Percentiles rank a stretch among this genome's conserved stretches.
These are phyloP conservation scores for Lamprotornis superbus DNA, from an alignment of 2,113 vertebrate genomes.

Conservation along the genomic window DNA sequence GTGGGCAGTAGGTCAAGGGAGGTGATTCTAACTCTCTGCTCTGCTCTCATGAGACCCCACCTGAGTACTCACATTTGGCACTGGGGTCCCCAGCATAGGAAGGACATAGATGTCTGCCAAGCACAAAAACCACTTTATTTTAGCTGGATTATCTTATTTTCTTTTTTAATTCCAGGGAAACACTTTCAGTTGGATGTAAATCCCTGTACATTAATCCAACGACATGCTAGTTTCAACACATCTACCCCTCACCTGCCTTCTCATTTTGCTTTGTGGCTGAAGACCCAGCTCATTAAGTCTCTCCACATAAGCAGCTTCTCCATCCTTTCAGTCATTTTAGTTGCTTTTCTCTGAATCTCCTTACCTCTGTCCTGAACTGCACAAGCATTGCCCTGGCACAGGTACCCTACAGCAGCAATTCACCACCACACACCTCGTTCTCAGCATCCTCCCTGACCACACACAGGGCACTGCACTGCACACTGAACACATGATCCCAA, in stretches of 20 bases:
- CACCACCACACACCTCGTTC: no score
- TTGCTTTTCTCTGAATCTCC: neutral
- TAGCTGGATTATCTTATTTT: neutral
- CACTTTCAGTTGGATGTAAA: neutral
- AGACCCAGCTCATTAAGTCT: neutral
- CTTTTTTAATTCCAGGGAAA: neutral
- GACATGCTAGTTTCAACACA: neutral
- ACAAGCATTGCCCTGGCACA: neutral
- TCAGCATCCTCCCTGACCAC: neutral
- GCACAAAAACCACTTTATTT: neutral
- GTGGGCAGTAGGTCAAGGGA: neutral
- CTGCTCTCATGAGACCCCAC: neutral
- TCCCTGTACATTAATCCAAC: neutral
- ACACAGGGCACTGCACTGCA: neutral
- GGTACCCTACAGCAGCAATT: neutral
- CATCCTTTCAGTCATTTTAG: neutral
- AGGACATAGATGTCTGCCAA: neutral
- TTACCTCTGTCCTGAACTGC: neutral
- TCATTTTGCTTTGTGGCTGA: neutral
- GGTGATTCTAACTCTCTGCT: neutral
- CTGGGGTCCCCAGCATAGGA: neutral
- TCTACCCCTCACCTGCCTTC: fast-evolving
- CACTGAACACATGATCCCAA: fast-evolving
- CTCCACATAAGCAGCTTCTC: neutral
- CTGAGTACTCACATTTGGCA: no score